Evolutionary conservation across 2,113 vertebrate species (phyloP).

Genomic region (Seriola dumerili): DNA sequence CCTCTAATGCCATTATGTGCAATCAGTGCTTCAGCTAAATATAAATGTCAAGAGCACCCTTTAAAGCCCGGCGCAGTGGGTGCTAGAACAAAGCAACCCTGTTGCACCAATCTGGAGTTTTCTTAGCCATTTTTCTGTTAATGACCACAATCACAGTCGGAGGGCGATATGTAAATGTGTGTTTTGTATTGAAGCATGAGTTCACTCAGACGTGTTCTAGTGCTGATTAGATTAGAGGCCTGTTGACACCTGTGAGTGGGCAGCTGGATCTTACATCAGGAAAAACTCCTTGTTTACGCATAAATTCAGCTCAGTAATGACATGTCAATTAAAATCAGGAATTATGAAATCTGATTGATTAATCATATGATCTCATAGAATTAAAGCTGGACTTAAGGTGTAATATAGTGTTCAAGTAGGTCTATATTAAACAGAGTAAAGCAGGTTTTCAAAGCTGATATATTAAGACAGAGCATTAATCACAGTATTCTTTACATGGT

Average conservation of each 20-base stretch:
- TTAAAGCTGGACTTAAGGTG: neutral
- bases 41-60: constrained; percentile 71
- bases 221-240: constrained; percentile 21
- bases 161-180: constrained; percentile 33
- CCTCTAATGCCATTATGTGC: constrained; percentile 44
- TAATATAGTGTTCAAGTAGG: neutral
- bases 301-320: neutral
- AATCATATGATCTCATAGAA: neutral
- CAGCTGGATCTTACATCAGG: neutral
- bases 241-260: constrained; percentile 29
- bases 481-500: too few species aligned
- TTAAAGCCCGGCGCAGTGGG: constrained; percentile 48
- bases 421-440: neutral
- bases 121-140: constrained; percentile 34
- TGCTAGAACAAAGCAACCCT: constrained; percentile 36
- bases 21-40: constrained; percentile 53
- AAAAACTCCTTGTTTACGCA: neutral
- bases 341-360: neutral
- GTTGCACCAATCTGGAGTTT: constrained; percentile 29
- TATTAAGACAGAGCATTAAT: too few species aligned
- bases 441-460: neutral
- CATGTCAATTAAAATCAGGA: neutral
- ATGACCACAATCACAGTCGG: constrained; percentile 39
- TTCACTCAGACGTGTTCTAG: neutral
- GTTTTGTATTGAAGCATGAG: neutral